Percentiles rank a stretch among this genome's conserved stretches.
Conservation (phyloP, 2,797 vertebrate species). For the Alca torda region DNA sequence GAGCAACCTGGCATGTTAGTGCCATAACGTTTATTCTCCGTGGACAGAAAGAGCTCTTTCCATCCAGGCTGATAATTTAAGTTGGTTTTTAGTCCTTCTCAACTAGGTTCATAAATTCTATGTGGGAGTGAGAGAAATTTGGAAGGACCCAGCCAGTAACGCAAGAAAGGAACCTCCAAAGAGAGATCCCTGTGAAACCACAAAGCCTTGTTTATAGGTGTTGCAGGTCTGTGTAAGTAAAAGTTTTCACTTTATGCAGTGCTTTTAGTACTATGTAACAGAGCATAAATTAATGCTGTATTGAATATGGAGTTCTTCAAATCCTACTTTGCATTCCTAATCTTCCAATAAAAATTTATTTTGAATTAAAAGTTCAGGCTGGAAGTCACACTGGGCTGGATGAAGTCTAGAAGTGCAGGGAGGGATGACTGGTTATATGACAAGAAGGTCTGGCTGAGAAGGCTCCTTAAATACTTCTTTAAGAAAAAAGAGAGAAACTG, state of each 20-base stretch:
- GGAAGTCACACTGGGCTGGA: background rate
- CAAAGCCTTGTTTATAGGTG: background rate
- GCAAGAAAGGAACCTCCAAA: background rate
- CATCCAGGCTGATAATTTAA: background rate
- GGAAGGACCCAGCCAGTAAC: background rate
- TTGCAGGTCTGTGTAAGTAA: background rate
- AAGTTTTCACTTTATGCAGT: background rate
- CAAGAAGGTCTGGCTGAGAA: background rate
- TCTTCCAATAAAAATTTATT: background rate
- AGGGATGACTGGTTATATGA: background rate
- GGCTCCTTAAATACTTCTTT: background rate
- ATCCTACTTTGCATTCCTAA: background rate
- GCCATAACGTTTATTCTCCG: background rate
- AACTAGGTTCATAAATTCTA: background rate
- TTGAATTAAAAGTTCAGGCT: background rate
- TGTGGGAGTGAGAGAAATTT: background rate
- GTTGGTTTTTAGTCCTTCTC: background rate
- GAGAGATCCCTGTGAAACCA: background rate
- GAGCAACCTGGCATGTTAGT: background rate
- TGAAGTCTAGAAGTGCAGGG: background rate
- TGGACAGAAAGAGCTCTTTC: background rate
- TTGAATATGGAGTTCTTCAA: background rate
- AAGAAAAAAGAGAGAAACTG: background rate
- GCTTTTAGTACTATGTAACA: background rate
- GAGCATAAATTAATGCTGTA: background rate